Evolutionary conservation across 2,888 invertebrate species (phyloP).

Genomic region (Kuschelorhynchus macadamiae): DNA sequence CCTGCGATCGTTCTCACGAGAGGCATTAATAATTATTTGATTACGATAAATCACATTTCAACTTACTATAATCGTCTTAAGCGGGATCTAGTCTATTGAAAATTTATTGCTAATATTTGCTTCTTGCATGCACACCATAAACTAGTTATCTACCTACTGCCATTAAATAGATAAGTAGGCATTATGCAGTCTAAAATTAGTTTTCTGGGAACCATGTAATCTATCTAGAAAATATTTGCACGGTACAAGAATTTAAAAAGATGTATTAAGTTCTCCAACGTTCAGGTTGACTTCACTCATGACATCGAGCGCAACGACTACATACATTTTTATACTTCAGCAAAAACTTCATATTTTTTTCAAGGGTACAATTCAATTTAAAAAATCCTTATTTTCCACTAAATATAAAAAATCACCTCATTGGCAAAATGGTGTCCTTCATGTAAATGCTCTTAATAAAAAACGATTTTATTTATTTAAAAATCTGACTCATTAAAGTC

Average conservation of each 20-base stretch:
- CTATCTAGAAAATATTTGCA: background rate
- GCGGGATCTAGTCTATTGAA: conserved; percentile 29
- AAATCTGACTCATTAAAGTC: too few relatives aligned
- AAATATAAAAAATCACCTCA: too few relatives aligned
- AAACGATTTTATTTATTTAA: too few relatives aligned
- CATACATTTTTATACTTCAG: too few relatives aligned
- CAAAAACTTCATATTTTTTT: too few relatives aligned
- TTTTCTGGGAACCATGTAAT: conserved; percentile 14
- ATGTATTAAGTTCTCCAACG: too few relatives aligned
- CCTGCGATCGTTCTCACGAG: background rate
- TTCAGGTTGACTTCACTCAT: too few relatives aligned
- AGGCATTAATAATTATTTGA: conserved; percentile 22
- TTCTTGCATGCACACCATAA: conserved; percentile 23
- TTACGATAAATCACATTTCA: conserved; percentile 25
- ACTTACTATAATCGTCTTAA: conserved; percentile 28
- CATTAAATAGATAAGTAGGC: conserved; percentile 23
- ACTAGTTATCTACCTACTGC: conserved; percentile 21
- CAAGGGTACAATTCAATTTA: too few relatives aligned
- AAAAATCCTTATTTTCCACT: too few relatives aligned
- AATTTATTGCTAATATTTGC: conserved; percentile 34
- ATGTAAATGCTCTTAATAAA: too few relatives aligned
- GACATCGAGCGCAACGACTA: too few relatives aligned
- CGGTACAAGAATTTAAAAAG: background rate
- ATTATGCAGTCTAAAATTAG: conserved; percentile 3
- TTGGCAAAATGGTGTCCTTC: too few relatives aligned